These are phyloP conservation scores for Lepidiolamprologus cunningtoni DNA, from an alignment of 2,113 vertebrate species.

Conservation along the genomic window DNA sequence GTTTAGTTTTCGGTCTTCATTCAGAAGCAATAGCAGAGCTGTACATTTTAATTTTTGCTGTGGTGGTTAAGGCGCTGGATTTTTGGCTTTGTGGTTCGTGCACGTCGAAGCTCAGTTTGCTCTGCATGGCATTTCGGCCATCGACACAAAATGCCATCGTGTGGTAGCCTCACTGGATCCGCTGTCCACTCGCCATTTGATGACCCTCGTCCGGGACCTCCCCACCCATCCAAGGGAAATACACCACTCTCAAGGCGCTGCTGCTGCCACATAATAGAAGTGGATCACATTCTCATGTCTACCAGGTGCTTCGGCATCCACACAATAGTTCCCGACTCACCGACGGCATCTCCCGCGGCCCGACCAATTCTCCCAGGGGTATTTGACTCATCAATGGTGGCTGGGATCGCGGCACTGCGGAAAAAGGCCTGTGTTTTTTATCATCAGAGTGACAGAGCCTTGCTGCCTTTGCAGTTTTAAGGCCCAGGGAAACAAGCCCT, in stretches of 20 bases:
- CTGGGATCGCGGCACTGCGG: neutral
- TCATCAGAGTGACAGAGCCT: neutral
- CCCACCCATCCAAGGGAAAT: neutral
- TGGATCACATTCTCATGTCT: neutral
- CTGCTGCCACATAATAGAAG: neutral
- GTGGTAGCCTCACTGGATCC: neutral
- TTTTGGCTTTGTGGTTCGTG: neutral
- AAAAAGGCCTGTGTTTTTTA: neutral
- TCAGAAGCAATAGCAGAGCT: neutral
- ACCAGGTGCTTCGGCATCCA: neutral
- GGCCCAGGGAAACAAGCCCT: neutral
- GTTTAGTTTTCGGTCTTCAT: neutral
- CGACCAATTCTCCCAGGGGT: neutral
- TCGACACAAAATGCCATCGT: neutral
- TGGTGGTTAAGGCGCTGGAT: neutral
- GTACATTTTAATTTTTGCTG: neutral
- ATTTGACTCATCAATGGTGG: neutral
- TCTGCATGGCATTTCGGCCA: neutral
- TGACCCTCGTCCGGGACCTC: neutral
- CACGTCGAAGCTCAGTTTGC: neutral
- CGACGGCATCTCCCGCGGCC: fast-evolving
- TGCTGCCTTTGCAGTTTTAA: neutral
- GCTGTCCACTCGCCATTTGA: neutral
- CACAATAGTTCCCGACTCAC: neutral
- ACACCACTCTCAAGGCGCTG: neutral